Conservation (phyloP, 2,888 invertebrate species). For the Monoplex corrugatus region DNA sequence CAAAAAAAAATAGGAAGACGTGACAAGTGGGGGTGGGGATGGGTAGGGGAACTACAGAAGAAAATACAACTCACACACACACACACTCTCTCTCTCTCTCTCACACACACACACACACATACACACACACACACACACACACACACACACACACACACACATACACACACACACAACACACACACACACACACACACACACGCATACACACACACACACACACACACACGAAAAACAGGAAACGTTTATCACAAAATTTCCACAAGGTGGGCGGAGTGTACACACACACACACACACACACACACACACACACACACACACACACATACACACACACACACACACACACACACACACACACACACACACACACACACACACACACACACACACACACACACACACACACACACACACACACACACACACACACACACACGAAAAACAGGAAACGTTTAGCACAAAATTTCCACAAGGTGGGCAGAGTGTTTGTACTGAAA, state of each 20-base stretch:
- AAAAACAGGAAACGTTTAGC: too few species aligned
- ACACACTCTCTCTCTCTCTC: background rate
- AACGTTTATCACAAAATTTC: background rate
- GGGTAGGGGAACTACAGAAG: too few species aligned
- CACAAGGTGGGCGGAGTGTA: too few species aligned
- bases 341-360: slow-evolving; percentile 17
- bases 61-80: background rate
- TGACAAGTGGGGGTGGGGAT: too few species aligned
- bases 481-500: too few species aligned
- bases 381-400: background rate
- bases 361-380: background rate
- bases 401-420: background rate
- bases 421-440: slow-evolving; percentile 1
- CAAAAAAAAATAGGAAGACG: too few species aligned
- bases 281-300: slow-evolving; percentile 11
- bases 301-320: slow-evolving; percentile 5
- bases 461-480: too few species aligned
- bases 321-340: slow-evolving; percentile 18
- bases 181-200: slow-evolving; percentile 29
- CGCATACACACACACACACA: background rate
- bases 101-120: background rate
- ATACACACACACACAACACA: slow-evolving; percentile 32
- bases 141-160: slow-evolving; percentile 19
- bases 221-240: background rate
- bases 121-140: slow-evolving; percentile 23